These are phyloP conservation scores for Trachelus tabidus DNA, from an alignment of 2,888 invertebrate species.

Conservation along the genomic window DNA sequence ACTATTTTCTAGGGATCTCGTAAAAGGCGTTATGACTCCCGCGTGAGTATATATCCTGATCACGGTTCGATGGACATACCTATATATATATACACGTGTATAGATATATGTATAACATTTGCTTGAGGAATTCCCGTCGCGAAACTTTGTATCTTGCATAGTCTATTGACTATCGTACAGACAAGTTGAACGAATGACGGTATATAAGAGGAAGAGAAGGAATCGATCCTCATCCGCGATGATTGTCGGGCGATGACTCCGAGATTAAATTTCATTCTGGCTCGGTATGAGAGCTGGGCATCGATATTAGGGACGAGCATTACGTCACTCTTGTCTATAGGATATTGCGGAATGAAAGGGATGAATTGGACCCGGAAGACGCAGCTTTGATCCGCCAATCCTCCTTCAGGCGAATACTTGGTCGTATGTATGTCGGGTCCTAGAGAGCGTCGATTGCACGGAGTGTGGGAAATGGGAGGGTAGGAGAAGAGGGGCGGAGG, in stretches of 20 bases:
- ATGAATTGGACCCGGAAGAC: background rate
- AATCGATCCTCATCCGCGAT: too few species aligned
- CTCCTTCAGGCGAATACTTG: background rate
- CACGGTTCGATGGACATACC: background rate
- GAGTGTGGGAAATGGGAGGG: conserved; percentile 20
- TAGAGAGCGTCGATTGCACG: conserved; percentile 18
- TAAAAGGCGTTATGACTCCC: background rate
- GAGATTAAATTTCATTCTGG: background rate
- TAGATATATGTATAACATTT: background rate
- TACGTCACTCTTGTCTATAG: background rate
- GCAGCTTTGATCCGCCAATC: background rate
- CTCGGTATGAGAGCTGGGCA: too few species aligned
- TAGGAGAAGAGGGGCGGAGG: too few species aligned
- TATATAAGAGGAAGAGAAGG: too few species aligned
- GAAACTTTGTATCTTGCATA: too few species aligned
- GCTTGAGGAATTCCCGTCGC: too few species aligned
- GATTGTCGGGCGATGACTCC: background rate
- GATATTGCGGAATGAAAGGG: background rate
- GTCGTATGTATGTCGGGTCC: background rate
- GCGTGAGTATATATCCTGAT: background rate
- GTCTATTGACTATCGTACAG: too few species aligned
- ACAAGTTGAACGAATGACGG: too few species aligned
- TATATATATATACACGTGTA: background rate
- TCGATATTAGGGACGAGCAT: background rate
- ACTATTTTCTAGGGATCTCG: background rate